phyloP scores from a whole-genome alignment of 2,797 vertebrate species.

The Gymnothorax reevesii region DNA sequence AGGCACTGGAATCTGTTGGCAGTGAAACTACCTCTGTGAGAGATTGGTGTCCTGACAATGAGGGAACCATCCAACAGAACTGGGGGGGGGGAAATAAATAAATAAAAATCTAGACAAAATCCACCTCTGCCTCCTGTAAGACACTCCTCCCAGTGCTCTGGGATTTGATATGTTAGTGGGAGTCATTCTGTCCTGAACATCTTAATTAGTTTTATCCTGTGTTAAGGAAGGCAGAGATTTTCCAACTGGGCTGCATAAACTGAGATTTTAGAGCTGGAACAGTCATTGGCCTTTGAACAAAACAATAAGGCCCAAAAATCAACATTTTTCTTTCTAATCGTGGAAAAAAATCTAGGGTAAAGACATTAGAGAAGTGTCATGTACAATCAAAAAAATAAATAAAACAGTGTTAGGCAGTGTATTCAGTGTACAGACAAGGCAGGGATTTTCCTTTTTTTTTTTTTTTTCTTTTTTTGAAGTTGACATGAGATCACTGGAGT shows the following conservation, averaged over 20 bases:
- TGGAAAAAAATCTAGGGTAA: constrained; percentile 34
- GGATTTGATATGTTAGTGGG: constrained; percentile 48
- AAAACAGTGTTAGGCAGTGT: constrained; percentile 63
- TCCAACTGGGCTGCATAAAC: constrained; percentile 26
- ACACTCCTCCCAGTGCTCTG: constrained; percentile 21
- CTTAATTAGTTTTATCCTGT: constrained; percentile 12
- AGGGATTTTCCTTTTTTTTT: constrained; percentile 39
- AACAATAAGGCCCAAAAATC: constrained; percentile 24
- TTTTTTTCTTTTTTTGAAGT: constrained; percentile 25
- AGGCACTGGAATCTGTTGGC: constrained; percentile 78
- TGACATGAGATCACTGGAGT: constrained; percentile 40
- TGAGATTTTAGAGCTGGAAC: constrained; percentile 24
- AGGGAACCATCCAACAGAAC: background rate
- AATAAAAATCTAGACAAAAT: background rate
- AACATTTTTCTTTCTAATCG: constrained; percentile 22
- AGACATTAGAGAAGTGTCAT: constrained; percentile 37
- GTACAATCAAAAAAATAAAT: constrained; percentile 53
- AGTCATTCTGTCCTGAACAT: constrained; percentile 1
- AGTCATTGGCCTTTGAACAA: constrained; percentile 25
- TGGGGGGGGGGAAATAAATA: background rate
- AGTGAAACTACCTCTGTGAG: constrained; percentile 65
- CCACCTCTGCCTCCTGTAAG: constrained; percentile 26
- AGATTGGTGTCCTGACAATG: background rate
- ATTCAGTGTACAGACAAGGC: constrained; percentile 62
- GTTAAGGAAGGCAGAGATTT: constrained; percentile 16